Evolutionary conservation across 2,888 invertebrate genomes (phyloP).

Genomic region (Amphipoea oculea): DNA sequence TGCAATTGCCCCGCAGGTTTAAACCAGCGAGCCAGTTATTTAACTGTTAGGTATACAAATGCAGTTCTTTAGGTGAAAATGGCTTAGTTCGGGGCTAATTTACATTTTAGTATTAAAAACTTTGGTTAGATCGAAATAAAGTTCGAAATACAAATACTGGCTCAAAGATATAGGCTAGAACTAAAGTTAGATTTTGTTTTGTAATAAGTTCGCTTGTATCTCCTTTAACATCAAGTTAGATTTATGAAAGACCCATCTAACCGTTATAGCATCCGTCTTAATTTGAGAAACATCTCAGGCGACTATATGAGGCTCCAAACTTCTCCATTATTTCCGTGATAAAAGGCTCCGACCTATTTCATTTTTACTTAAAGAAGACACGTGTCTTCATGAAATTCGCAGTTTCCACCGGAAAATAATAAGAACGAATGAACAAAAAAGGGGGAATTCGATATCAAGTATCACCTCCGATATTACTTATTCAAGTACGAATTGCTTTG

Average conservation of each 20-base stretch:
- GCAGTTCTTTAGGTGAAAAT: background rate
- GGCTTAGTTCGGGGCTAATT: background rate
- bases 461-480: constrained; percentile 73
- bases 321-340: constrained; percentile 45
- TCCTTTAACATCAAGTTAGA: constrained; percentile 18
- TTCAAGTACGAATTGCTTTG: constrained; percentile 73
- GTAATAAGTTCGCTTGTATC: background rate
- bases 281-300: constrained; percentile 45
- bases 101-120: background rate
- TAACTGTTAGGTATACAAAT: background rate
- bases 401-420: constrained; percentile 74
- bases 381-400: constrained; percentile 68
- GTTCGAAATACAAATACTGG: background rate
- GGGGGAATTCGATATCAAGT: constrained; percentile 72
- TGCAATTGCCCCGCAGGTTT: no score
- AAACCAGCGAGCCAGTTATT: background rate
- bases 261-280: constrained; percentile 37
- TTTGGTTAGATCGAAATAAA: background rate
- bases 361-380: constrained; percentile 63
- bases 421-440: constrained; percentile 63
- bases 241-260: constrained; percentile 20
- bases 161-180: background rate
- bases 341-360: constrained; percentile 54
- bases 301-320: constrained; percentile 40
- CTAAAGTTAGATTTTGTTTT: background rate